Conservation (phyloP, 2,113 vertebrate genomes). For the Vicugna pacos region DNA sequence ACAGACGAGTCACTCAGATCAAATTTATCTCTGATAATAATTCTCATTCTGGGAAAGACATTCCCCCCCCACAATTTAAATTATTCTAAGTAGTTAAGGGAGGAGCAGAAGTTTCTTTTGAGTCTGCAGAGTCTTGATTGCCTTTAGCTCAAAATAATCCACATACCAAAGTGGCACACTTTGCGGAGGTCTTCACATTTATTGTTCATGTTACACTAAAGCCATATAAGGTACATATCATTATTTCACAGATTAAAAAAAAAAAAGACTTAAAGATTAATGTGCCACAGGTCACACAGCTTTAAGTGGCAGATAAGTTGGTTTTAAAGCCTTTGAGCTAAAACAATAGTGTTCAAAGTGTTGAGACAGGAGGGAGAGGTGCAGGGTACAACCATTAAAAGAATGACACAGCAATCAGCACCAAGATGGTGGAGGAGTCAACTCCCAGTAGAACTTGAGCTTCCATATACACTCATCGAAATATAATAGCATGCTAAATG, state of each 20-base stretch:
- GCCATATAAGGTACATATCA: background rate
- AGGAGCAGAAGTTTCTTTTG: background rate
- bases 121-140: background rate
- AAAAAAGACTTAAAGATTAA: background rate
- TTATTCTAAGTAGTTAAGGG: background rate
- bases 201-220: background rate
- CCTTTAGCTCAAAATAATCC: background rate
- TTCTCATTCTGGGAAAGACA: background rate
- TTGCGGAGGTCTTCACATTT: background rate
- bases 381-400: too few species aligned
- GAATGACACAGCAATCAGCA: too few species aligned
- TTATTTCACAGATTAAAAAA: background rate
- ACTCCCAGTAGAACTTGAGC: too few species aligned
- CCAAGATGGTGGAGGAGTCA: too few species aligned
- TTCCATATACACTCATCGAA: too few species aligned
- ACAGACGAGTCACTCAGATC: background rate
- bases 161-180: background rate
- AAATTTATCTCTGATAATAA: background rate
- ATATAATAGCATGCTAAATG: too few species aligned
- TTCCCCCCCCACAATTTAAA: background rate
- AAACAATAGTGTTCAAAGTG: background rate
- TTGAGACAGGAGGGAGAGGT: too few species aligned
- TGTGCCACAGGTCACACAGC: background rate
- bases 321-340: background rate
- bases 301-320: background rate